Percentiles rank a stretch among this genome's conserved stretches.
Evolutionary conservation across 1,140 invertebrate genomes (phyloP).

Genomic region (Cotesia glomerata): DNA sequence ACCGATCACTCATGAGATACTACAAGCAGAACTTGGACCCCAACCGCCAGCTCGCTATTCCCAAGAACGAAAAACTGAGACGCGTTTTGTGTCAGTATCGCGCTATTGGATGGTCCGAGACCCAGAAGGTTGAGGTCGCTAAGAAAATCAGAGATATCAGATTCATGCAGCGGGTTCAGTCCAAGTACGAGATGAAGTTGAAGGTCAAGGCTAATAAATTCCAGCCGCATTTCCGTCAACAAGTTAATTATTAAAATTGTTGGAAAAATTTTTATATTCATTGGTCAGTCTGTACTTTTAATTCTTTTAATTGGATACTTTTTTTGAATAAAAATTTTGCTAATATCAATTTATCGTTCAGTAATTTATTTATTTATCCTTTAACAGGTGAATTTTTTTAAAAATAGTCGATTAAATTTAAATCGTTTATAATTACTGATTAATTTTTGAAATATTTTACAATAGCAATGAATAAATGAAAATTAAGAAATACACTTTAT

Average conservation of each 20-base stretch:
- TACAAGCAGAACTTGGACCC: constrained; percentile 80
- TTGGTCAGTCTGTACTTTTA: too few relatives aligned
- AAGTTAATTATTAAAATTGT: constrained; percentile 74
- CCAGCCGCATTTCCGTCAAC: constrained; percentile 80
- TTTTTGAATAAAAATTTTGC: too few relatives aligned
- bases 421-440: too few relatives aligned
- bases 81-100: constrained; percentile 81
- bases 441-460: too few relatives aligned
- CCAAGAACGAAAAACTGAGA: constrained; percentile 70
- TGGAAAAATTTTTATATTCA: not conserved
- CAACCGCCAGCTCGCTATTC: constrained; percentile 63
- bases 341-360: too few relatives aligned
- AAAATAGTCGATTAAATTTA: too few relatives aligned
- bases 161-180: constrained; percentile 82
- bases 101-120: constrained; percentile 84
- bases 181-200: constrained; percentile 77
- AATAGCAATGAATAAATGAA: too few relatives aligned
- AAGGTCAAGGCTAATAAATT: constrained; percentile 86
- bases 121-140: constrained; percentile 68
- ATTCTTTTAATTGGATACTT: too few relatives aligned
- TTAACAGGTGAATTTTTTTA: too few relatives aligned
- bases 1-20: constrained; percentile 84
- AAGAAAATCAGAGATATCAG: constrained; percentile 85
- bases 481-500: too few relatives aligned
- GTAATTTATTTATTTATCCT: too few relatives aligned